Conservation (phyloP, 2,113 vertebrate genomes). For the Gobius niger region DNA sequence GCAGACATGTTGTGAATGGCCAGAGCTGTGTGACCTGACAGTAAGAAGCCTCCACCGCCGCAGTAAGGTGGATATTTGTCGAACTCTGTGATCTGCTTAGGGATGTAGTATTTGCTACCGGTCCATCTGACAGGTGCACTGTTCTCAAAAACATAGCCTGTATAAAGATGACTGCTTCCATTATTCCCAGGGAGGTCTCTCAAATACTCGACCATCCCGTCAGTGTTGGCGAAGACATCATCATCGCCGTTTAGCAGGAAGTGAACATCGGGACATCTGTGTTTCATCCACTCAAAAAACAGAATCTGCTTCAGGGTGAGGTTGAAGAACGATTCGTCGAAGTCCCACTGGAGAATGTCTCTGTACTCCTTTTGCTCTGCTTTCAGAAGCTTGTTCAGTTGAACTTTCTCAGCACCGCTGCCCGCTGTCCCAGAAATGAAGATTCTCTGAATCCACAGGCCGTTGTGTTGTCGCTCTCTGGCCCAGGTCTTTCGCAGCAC, state of each 20-base stretch:
- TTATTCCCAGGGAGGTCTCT: constrained; percentile 16
- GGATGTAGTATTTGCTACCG: constrained; percentile 84
- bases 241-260: constrained; percentile 20
- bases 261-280: not conserved
- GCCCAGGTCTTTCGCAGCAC: constrained; percentile 85
- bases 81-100: constrained; percentile 73
- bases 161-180: constrained; percentile 76
- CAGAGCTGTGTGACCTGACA: constrained; percentile 78
- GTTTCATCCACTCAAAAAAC: constrained; percentile 66
- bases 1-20: constrained; percentile 71
- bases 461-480: constrained; percentile 60
- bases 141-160: constrained; percentile 73
- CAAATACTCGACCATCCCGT: constrained; percentile 79
- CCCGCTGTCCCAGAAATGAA: constrained; percentile 76
- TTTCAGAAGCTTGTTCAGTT: constrained; percentile 74
- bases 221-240: constrained; percentile 67
- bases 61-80: constrained; percentile 79
- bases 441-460: constrained; percentile 70
- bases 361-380: constrained; percentile 71
- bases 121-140: constrained; percentile 73
- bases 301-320: constrained; percentile 88
- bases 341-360: constrained; percentile 88
- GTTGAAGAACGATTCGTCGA: constrained; percentile 86
- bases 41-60: constrained; percentile 80
- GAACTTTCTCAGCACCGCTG: constrained; percentile 29